Conservation (phyloP, 2,797 vertebrate species). For the Xenentodon cancila region DNA sequence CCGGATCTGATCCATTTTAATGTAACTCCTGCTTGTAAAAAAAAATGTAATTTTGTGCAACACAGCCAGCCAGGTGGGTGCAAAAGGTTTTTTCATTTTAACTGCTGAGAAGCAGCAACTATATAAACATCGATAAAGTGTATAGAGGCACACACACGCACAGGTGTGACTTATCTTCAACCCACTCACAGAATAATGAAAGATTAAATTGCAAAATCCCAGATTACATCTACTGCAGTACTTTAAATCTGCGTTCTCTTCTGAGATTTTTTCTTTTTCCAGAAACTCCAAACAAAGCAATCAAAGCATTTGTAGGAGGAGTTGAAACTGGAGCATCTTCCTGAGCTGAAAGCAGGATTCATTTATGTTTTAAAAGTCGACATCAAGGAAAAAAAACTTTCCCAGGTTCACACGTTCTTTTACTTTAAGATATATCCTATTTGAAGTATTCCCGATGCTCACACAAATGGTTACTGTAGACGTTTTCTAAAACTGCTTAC, state of each 20-base stretch:
- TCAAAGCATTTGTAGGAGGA: background rate
- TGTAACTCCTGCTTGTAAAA: background rate
- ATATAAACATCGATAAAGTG: too few relatives aligned
- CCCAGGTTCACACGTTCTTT: too few relatives aligned
- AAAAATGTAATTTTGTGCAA: slow-evolving; percentile 4
- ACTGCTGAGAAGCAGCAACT: background rate
- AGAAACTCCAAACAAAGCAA: too few relatives aligned
- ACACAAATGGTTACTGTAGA: too few relatives aligned
- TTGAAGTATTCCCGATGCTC: too few relatives aligned
- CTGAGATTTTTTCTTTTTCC: background rate
- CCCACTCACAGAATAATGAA: slow-evolving; percentile 14
- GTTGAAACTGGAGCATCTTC: background rate
- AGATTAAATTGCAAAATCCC: slow-evolving; percentile 2
- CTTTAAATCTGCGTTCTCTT: background rate
- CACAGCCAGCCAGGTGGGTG: slow-evolving; percentile 2
- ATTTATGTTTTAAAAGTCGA: too few relatives aligned
- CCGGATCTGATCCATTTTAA: background rate
- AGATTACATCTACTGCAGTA: background rate
- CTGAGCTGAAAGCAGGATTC: too few relatives aligned
- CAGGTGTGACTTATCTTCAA: slow-evolving; percentile 1
- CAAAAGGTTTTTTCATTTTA: background rate
- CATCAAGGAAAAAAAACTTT: too few relatives aligned
- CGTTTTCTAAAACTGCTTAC: too few relatives aligned
- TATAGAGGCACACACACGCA: too few relatives aligned
- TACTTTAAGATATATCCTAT: too few relatives aligned